Evolutionary conservation across 2,888 invertebrate species (phyloP), one percentile per base, ranked within the genome.

Genomic region (Andrena bucephala): DNA sequence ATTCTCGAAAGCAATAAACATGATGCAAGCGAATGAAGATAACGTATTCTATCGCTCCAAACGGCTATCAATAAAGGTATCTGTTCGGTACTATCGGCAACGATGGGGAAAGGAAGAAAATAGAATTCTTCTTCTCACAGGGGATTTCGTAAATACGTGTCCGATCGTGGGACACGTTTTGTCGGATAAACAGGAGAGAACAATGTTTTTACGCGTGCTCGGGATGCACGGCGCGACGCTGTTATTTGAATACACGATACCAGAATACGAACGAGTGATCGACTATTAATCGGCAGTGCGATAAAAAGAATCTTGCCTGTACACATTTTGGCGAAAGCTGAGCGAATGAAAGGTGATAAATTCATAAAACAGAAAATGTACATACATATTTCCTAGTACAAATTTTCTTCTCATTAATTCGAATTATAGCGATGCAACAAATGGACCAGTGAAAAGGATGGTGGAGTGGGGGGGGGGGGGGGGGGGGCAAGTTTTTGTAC

Each of bases 1-100:
- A 24, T 36, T 54, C 29, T 24, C 10, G 13, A 10, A 59, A 65
- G 31, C 42, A 62, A 50, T n/a, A 65, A 74, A 65, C 24, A 48
- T 62, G 48, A 67, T 62, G 29, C 42, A 75, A 68, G 0, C 31
- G 5, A 16, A 13, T 1, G 8, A 10, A 60, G 24, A 52, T n/a
- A 42, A 2, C n/a, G 20, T 31, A 42, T 63, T 36, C 16, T 24
- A 24, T 1, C 13, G 50, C 8, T n/a, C 10, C 1, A 0, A 36
- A 29, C 13, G 7, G 5, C 7, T 31, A 8, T 29, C 42, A 29
- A 24, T 5, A 31, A 31, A 62, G 10, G 13, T 74, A 50, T 60
- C 60, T 7, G n/a, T 10, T 3, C 20, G 16, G 13, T 2, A 16
- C 31, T 20, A 48, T 24, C 31, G 60, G 20, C 48, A 24, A 29